Evolutionary conservation across 2,797 vertebrate species (phyloP), one percentile per base, ranked within the genome.

Genomic region (Garrulus glandarius): DNA sequence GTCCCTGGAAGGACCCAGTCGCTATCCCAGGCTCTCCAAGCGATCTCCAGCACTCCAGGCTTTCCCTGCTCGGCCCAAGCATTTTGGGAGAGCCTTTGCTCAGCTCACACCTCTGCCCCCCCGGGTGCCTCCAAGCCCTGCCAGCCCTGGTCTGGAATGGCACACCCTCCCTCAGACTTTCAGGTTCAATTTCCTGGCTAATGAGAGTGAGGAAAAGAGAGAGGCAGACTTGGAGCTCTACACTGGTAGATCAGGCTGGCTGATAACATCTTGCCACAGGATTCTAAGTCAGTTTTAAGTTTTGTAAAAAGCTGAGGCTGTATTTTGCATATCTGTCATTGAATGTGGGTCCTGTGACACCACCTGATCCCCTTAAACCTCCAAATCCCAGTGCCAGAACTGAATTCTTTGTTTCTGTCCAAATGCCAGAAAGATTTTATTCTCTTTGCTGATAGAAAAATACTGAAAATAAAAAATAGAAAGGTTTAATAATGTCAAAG

Each of bases 41-140:
- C 0, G 23, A 30, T 19, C 26, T 32, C 52, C 64, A 55, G 10
- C 15, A 5, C 12, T 16, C 9, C 34, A 24, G 61, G 44, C 50
- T 20, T 8, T 8, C 64, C 8, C 6, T 5, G 21, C 47, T 37
- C 39, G 44, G 69, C 67, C 52, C 19, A 6, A 7, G n/a, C 36
- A 11, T 56, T 2, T 0, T 0, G 19, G 49, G 12, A 59, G 13
- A 50, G 55, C 17, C 36, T 0, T 0, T 30, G 13, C 37, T 13
- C 27, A 21, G 6, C 39, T 9, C 1, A 1, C 7, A 6, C 3
- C 18, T 11, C 24, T 2, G 19, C 21, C 30, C 78, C 78, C 37
- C 32, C 0, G 4, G 37, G 41, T 14, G 59, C 30, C n/a, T 9
- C 26, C 50, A 6, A 26, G 43, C 30, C 55, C 37, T 13, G 59